phyloP scores from a whole-genome alignment of 2,113 vertebrate species.

The Stegastes partitus region DNA sequence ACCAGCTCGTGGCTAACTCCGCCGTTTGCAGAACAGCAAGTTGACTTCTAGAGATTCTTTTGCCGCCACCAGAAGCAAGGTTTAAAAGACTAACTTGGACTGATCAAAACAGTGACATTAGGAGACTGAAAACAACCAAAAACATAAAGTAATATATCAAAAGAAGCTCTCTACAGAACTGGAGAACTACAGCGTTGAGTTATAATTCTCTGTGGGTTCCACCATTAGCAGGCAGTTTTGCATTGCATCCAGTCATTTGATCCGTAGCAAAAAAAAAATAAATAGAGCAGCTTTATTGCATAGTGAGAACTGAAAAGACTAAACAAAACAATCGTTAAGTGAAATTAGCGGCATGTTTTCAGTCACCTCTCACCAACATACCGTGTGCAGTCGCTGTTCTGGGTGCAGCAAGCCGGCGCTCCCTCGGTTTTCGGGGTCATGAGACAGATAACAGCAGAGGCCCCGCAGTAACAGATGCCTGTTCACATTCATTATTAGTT shows the following conservation, averaged over 20 bases:
- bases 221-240: neutral
- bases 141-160: neutral
- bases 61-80: no score
- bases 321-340: neutral
- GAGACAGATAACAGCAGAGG: conserved; percentile 33
- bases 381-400: neutral
- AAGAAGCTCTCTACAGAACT: neutral
- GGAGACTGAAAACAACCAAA: neutral
- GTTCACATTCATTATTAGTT: conserved; percentile 38
- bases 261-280: neutral
- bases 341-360: neutral
- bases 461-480: conserved; percentile 43
- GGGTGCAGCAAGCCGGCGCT: neutral
- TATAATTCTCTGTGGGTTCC: neutral
- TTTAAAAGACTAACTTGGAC: no score
- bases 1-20: no score
- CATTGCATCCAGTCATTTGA: neutral
- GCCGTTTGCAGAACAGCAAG: no score
- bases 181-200: neutral
- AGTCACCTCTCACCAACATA: neutral
- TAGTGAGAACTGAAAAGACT: neutral
- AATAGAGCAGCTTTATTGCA: neutral
- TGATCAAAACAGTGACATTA: no score
- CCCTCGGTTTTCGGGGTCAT: conserved; percentile 31
- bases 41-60: no score